Base-by-base conservation (phyloP, 2,888 invertebrate species). In the Andricus quercusramuli region DNA sequence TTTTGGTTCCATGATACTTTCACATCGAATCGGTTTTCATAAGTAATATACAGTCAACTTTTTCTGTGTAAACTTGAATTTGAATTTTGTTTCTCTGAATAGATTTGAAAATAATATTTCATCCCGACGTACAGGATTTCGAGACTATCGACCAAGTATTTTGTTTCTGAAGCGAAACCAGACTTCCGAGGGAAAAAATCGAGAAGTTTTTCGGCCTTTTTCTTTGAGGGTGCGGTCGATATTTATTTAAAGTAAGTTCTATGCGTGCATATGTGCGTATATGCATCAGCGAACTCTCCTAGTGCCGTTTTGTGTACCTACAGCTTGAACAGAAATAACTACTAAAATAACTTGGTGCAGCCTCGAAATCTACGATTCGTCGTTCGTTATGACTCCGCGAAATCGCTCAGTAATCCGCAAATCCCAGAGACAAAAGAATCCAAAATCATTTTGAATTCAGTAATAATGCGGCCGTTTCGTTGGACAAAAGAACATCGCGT, bases 241-340 rank as follows among this genome's bases (percentile, higher is more conserved):
- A 78, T 80, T 78, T 78, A 78, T 77, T 44, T 76, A 68, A 70
- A 51, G 81, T 65, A 64, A 59, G 67, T 80, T 80, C 70, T 70
- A 79, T 83, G 80, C 82, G 82, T 80, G 66, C 44, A 32, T 67
- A 56, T 56, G n/a, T 37, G 17, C 25, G 44, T n/a, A 66, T 44
- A 65, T 47, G 62, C 62, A 64, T 17, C 17, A 29, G 64, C 15
- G 17, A 64, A 64, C 29, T 64, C 67, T 9, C 64, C 64, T 66
- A 47, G 29, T 70, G 70, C 44, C 78, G 64, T 68, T 70, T 74
- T 68, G 80, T 77, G 83, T 84, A 83, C 85, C 79, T 83, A 83
- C 81, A 81, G 84, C 83, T 64, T 76, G 79, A 85, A 83, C 84
- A 82, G 81, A 87, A 87, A 87, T 86, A 87, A 86, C 83, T 84